Base-by-base conservation (phyloP, 2,797 vertebrate genomes). In the Sebastes diaconus region DNA sequence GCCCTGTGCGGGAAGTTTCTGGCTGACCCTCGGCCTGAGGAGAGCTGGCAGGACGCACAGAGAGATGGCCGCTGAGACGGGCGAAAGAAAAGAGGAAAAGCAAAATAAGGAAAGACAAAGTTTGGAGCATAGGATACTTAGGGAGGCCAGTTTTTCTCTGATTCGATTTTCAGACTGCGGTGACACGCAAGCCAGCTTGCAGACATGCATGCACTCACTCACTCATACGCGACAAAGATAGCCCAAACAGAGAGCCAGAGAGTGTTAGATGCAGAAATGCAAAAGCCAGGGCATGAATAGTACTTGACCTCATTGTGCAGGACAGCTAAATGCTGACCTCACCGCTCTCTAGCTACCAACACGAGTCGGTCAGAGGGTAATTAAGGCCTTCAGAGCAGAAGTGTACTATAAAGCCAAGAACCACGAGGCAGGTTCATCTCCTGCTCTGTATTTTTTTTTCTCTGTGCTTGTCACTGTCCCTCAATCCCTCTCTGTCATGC, bases 401-500 rank as follows among this genome's bases (percentile, higher is more conserved):
- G 54, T 64, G 78, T 80, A 58, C 50, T 39, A 54, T 54, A 8
- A 22, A 89, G 88, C 90, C 86, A 89, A 75, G 63, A 90, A 84
- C 78, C 88, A 77, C 83, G 61, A 79, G 81, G 89, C 92, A 93
- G 92, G 90, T 92, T 92, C 84, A 91, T 87, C 66, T 83, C 73
- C 50, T 60, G 30, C 84, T 82, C 76, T 60, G 34, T 68, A 66
- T 60, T 75, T 73, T 58, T 67, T 46, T 67, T 46, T 22, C 67
- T 75, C 55, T 77, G 25, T 61, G 68, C 61, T 66, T 73, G 71
- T 75, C 58, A 72, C 27, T 78, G 39, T 77, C 54, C 50, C 52
- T 70, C 58, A 32, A 5, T 50, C 27, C 16, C 46, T 24, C 20
- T n/a, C 25, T 22, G 9, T 16, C 8, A 42, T 42, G 54, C 8